phyloP scores from a whole-genome alignment of 2,797 vertebrate genomes.

The Sorex maritimensis region DNA sequence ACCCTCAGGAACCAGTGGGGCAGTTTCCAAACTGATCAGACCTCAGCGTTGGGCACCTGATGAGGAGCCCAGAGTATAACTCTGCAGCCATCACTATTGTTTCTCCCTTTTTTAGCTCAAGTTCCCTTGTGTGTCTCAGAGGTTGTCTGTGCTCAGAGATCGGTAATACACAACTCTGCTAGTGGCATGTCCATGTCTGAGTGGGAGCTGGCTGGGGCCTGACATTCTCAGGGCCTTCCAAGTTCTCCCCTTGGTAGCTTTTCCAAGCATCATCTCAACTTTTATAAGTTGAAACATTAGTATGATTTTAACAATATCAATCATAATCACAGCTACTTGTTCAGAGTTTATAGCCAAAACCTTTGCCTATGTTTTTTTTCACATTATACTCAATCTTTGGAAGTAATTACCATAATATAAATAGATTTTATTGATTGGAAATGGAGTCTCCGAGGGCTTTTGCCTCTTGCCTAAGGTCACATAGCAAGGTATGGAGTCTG shows the following conservation, averaged over 20 bases:
- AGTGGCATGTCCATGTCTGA: neutral
- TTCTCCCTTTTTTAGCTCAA: neutral
- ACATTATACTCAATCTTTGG: neutral
- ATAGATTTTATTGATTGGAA: neutral
- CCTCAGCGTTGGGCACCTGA: neutral
- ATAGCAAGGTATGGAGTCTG: neutral
- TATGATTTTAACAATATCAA: neutral
- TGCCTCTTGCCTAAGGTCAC: neutral
- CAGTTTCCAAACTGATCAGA: neutral
- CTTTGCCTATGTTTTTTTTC: neutral
- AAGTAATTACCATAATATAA: neutral
- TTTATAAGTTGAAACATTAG: neutral
- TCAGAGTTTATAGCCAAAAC: slow-evolving; percentile 17
- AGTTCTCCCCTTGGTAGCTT: neutral
- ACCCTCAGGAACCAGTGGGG: neutral
- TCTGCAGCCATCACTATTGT: neutral
- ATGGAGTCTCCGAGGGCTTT: neutral
- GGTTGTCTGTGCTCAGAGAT: neutral
- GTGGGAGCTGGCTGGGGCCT: neutral
- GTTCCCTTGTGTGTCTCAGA: neutral
- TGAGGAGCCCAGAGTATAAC: neutral
- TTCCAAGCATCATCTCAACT: slow-evolving; percentile 5
- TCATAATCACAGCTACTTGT: neutral
- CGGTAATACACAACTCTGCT: neutral
- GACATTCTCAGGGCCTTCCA: no score